Evolutionary conservation across 2,888 invertebrate species (phyloP).

Genomic region (Myopa testacea): DNA sequence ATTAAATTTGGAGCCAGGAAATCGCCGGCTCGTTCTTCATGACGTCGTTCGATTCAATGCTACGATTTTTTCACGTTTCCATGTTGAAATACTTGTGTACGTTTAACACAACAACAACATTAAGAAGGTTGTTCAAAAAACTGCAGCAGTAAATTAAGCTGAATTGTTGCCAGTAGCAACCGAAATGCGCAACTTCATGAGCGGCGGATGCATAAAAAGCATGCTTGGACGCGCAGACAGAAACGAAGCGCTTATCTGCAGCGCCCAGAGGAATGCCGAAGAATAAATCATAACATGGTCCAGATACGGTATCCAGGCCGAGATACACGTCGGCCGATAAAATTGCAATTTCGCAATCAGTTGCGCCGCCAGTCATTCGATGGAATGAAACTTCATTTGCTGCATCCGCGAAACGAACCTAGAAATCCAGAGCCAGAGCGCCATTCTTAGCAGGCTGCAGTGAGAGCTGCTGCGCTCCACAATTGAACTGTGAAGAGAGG

Average conservation of each 20-base stretch:
- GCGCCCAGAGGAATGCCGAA: constrained; percentile 10
- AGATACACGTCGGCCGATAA: neutral
- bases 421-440: too few species aligned
- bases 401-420: neutral
- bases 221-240: neutral
- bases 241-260: constrained; percentile 16
- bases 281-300: constrained; percentile 4
- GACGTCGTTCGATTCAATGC: constrained; percentile 45
- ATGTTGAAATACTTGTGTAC: constrained; percentile 37
- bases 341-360: neutral
- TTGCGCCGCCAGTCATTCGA: neutral
- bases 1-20: constrained; percentile 22
- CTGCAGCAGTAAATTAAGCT: constrained; percentile 22
- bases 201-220: neutral
- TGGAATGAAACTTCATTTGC: neutral
- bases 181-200: neutral
- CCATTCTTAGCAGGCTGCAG: too few species aligned
- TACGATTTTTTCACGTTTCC: constrained; percentile 38
- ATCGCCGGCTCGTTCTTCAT: constrained; percentile 20
- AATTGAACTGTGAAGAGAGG: too few species aligned
- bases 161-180: constrained; percentile 8
- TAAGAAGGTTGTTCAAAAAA: constrained; percentile 20
- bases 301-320: neutral
- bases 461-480: too few species aligned
- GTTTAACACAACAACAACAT: neutral